phyloP scores from a whole-genome alignment of 2,888 invertebrate species.

The Agriopis aurantiaria region DNA sequence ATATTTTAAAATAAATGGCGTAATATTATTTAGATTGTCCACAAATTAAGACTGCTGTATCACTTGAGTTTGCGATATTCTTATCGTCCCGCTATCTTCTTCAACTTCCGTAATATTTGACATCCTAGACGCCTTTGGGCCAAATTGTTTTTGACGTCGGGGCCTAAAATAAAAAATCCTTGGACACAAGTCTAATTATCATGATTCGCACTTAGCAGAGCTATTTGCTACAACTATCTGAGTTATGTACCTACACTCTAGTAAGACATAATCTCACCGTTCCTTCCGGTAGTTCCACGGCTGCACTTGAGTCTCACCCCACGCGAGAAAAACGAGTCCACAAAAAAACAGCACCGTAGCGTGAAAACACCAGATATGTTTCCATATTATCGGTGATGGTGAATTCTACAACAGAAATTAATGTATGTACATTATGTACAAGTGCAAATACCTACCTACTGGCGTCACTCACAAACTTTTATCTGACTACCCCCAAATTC shows the following conservation, averaged over 20 bases:
- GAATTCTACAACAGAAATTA: slow-evolving; percentile 62
- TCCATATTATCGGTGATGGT: slow-evolving; percentile 66
- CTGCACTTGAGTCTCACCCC: slow-evolving; percentile 74
- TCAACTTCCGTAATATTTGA: slow-evolving; percentile 77
- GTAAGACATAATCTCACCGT: slow-evolving; percentile 27
- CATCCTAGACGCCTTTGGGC: slow-evolving; percentile 68
- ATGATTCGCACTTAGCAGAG: neutral
- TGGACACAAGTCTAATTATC: neutral
- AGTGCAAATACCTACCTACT: too few species aligned
- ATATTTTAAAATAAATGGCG: too few species aligned
- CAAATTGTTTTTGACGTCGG: slow-evolving; percentile 49
- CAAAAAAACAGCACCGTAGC: slow-evolving; percentile 67
- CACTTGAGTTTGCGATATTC: slow-evolving; percentile 48
- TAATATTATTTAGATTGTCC: too few species aligned
- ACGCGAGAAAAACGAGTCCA: slow-evolving; percentile 72
- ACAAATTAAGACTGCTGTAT: neutral
- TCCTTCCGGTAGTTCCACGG: slow-evolving; percentile 68
- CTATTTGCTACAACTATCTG: too few species aligned
- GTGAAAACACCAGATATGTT: slow-evolving; percentile 80
- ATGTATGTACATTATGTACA: too few species aligned
- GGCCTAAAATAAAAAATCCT: slow-evolving; percentile 52
- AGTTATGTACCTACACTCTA: too few species aligned
- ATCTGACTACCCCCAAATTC: too few species aligned
- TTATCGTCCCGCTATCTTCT: slow-evolving; percentile 59
- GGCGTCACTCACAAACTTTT: too few species aligned